Conservation (phyloP, 2,113 vertebrate genomes). For the Callorhinus ursinus region DNA sequence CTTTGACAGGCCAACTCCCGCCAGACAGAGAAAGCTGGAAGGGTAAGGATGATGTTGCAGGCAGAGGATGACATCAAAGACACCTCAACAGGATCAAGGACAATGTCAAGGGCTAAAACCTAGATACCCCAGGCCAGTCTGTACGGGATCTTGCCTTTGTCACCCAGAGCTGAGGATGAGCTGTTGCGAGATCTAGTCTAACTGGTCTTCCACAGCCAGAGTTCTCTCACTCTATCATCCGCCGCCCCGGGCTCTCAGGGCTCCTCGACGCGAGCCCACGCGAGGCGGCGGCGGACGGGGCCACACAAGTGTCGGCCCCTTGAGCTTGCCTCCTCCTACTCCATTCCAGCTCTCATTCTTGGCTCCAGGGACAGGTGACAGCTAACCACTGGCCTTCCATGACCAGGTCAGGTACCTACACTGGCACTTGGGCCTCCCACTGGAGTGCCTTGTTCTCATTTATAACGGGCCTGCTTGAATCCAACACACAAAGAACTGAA, state of each 20-base stretch:
- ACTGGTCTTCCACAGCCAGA: neutral
- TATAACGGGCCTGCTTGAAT: neutral
- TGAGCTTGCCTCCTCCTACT: neutral
- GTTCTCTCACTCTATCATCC: neutral
- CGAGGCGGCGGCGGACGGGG: fast-evolving
- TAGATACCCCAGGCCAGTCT: neutral
- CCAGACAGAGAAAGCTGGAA: neutral
- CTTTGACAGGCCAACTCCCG: neutral
- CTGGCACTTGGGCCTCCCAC: fast-evolving
- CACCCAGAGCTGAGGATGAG: neutral
- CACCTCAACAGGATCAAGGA: neutral
- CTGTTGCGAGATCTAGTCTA: fast-evolving
- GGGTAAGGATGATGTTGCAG: neutral
- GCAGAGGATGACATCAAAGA: neutral
- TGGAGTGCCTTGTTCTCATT: neutral
- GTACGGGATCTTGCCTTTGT: neutral
- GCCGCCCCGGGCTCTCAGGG: fast-evolving
- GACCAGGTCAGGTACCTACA: neutral
- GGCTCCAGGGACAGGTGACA: neutral
- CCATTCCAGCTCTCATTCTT: neutral
- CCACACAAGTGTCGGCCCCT: fast-evolving
- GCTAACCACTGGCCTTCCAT: neutral
- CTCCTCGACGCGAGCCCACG: neutral
- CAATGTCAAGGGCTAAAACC: neutral
- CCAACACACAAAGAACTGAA: neutral